phyloP scores from a whole-genome alignment of 2,888 invertebrate genomes.

The Melanargia galathea region DNA sequence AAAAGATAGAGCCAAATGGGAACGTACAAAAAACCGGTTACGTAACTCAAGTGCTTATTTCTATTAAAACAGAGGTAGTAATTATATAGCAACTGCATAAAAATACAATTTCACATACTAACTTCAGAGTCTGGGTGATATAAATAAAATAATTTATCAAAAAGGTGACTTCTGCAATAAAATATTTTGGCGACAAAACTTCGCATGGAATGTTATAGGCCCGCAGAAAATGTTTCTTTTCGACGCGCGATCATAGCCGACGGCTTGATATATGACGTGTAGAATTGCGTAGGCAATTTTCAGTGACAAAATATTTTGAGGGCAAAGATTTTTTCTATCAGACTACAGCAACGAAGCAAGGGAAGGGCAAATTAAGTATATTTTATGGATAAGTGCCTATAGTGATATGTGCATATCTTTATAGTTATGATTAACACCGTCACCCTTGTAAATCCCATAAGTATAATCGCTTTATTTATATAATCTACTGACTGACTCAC shows the following conservation, averaged over 20 bases:
- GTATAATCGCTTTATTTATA: no score
- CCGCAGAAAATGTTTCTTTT: constrained; percentile 12
- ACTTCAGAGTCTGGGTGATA: background rate
- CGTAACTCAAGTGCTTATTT: background rate
- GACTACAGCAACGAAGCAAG: background rate
- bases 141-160: constrained; percentile 18
- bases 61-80: background rate
- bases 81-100: background rate
- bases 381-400: no score
- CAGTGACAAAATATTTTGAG: background rate
- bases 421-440: no score
- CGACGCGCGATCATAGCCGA: constrained; percentile 13
- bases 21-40: background rate
- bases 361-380: no score
- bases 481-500: no score
- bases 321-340: background rate
- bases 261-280: constrained; percentile 9
- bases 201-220: background rate
- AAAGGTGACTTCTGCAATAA: constrained; percentile 2
- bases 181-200: constrained; percentile 16
- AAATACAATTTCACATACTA: background rate
- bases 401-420: no score
- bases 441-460: no score
- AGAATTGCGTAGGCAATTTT: constrained; percentile 4
- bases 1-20: background rate